Percentiles rank a stretch among this genome's conserved stretches.
These are phyloP conservation scores for Archilochus colubris DNA, from an alignment of 2,113 vertebrate genomes.

Conservation along the genomic window DNA sequence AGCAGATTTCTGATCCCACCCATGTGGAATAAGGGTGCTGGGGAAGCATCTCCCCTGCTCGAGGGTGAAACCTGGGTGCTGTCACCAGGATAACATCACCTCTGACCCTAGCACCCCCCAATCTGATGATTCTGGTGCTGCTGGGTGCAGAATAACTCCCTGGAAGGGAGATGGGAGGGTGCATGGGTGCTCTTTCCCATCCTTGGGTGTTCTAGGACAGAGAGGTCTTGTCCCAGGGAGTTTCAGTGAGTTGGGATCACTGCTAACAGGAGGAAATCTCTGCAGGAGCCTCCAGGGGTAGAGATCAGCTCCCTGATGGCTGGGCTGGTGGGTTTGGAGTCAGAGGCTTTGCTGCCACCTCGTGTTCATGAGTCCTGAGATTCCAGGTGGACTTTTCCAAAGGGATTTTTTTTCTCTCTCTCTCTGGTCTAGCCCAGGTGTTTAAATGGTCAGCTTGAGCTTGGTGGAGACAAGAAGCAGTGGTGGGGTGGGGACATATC, in stretches of 20 bases:
- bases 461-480: neutral
- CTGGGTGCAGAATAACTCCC: neutral
- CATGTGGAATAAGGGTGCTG: neutral
- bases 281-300: neutral
- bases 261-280: neutral
- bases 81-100: neutral
- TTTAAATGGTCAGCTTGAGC: neutral
- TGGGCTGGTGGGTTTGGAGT: neutral
- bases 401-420: neutral
- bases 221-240: neutral
- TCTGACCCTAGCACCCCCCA: neutral
- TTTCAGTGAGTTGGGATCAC: neutral
- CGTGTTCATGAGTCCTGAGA: neutral
- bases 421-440: neutral
- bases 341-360: slow-evolving; percentile 70
- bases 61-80: rapidly evolving
- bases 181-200: neutral
- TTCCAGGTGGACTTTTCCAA: neutral
- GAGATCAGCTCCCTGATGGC: neutral
- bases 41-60: neutral
- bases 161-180: neutral
- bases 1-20: too few relatives aligned
- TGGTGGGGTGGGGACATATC: neutral
- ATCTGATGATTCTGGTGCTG: neutral
- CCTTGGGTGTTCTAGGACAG: rapidly evolving